Percentiles rank a stretch among this genome's conserved stretches.
Conservation (phyloP, 2,113 vertebrate species). For the Nansenia antarctica region DNA sequence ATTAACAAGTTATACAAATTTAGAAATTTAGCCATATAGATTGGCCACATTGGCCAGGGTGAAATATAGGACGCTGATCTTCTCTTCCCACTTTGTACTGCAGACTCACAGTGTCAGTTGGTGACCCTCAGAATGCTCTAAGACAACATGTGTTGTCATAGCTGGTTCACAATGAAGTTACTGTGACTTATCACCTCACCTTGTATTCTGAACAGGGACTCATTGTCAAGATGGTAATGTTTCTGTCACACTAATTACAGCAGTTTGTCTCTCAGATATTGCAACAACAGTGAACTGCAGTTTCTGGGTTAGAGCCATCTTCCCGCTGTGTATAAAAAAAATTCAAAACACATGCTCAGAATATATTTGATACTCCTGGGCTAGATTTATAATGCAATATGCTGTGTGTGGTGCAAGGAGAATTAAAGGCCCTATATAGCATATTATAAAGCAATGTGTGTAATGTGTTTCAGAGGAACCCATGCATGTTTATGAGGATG, state of each 20-base stretch:
- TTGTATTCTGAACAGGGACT: background rate
- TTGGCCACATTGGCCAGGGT: background rate
- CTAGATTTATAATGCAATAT: constrained; percentile 1
- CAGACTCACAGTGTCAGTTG: background rate
- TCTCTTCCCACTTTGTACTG: background rate
- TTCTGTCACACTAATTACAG: background rate
- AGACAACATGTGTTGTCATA: background rate
- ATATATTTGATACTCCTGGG: background rate
- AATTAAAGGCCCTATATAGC: background rate
- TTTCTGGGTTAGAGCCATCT: too few relatives aligned
- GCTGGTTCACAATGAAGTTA: too few relatives aligned
- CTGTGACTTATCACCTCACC: background rate
- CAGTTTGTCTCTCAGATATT: background rate
- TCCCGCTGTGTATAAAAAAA: background rate
- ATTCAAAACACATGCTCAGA: background rate
- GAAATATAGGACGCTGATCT: background rate
- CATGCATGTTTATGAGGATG: constrained; percentile 3
- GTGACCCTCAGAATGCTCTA: background rate
- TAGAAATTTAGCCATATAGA: background rate
- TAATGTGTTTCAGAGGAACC: constrained; percentile 4
- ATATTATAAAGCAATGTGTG: constrained; percentile 11
- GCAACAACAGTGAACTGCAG: too few relatives aligned
- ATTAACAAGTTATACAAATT: background rate
- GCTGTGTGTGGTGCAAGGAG: background rate
- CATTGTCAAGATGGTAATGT: background rate